Base-by-base conservation (phyloP, 1,140 invertebrate genomes). In the Brachionus sp. region DNA sequence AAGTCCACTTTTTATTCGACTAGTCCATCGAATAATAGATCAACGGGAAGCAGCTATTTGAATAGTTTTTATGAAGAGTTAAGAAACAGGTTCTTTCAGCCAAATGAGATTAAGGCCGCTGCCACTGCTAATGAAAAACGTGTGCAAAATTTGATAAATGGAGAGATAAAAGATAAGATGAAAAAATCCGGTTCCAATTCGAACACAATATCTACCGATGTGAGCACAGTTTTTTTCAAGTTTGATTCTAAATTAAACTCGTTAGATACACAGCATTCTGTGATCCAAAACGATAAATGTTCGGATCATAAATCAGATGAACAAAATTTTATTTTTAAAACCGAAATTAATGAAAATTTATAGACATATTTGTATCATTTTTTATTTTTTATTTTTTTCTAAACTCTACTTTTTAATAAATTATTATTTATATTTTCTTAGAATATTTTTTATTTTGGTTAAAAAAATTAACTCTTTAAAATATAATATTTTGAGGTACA, bases 21-120 rank as follows among this genome's bases (percentile, higher is more conserved):
- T 12, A 57, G 42, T 35, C 77, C 16, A 62, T 57, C 46, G 23
- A 80, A 57, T 39, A 80, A 35, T 80, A n/a, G 77, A 3, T n/a
- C 9, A 5, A 19, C 77, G 12, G 39, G 50, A 12, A 66, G 77
- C 37, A 80, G 25, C 35, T 80, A 80, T 66, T 62, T 80, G 62
- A 80, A 80, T 42, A 80, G 19, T 39, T 80, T 80, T 80, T 80
- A 80, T 80, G 77, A 80, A 80, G 77, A 80, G 37, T 16, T 80
- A 12, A 57, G 77, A 9, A 16, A 39, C 10, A 57, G 33, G 13
- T 80, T 80, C 57, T 80, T 80, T 10, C 77, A 62, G 13, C 44
- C 66, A 6, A 39, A 33, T 42, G 66, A 70, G 19, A 9, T 39
- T 1, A 70, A 39, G 35, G 9, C 7, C 3, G 35, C 0, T 16